Conservation (phyloP, 2,113 vertebrate species). For the Kobus ellipsiprymnus region DNA sequence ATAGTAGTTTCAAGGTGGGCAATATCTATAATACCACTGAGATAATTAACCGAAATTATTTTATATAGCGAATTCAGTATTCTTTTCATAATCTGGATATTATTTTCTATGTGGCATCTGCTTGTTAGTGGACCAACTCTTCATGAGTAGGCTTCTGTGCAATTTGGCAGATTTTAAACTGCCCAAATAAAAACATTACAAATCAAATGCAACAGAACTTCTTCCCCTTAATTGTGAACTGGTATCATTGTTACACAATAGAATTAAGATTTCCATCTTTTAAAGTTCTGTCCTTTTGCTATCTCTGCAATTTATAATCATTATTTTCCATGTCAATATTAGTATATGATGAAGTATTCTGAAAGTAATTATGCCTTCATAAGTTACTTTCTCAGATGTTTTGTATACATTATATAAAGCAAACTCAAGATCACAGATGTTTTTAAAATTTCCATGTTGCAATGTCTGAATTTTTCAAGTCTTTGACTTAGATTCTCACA, state of each 20-base stretch:
- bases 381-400: not conserved
- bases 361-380: slow-evolving; percentile 25
- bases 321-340: slow-evolving; percentile 52
- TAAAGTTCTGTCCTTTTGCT: not conserved
- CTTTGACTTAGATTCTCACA: slow-evolving; percentile 20
- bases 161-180: not conserved
- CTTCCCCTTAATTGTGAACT: not conserved
- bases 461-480: slow-evolving; percentile 23
- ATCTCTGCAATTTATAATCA: slow-evolving; percentile 26
- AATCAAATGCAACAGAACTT: not conserved
- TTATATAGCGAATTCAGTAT: not conserved
- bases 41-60: not conserved
- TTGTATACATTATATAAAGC: not conserved
- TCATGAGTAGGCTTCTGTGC: not conserved
- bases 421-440: not conserved
- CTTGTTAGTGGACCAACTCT: not conserved
- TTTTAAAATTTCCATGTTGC: not conserved
- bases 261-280: slow-evolving; percentile 11
- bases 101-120: not conserved
- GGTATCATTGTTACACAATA: not conserved
- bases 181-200: not conserved
- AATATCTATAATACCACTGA: not conserved
- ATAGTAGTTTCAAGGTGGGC: not conserved
- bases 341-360: slow-evolving; percentile 17
- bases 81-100: not conserved